These are phyloP conservation scores for Muscicapa striata DNA, from an alignment of 2,797 vertebrate genomes.

Conservation along the genomic window DNA sequence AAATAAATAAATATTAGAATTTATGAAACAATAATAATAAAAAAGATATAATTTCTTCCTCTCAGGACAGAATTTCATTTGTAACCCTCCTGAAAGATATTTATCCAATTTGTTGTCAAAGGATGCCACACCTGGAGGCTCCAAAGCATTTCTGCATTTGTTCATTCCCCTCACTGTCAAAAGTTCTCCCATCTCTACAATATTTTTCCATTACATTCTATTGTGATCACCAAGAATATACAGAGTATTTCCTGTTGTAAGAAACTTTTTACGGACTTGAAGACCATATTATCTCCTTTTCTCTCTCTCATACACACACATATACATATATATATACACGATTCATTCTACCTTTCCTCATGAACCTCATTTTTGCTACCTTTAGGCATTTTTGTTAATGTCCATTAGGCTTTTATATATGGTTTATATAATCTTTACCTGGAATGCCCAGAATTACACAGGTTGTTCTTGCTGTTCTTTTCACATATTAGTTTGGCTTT, in stretches of 20 bases:
- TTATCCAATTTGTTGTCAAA: background rate
- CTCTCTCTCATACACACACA: rapidly evolving
- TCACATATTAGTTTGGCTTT: background rate
- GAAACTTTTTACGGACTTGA: background rate
- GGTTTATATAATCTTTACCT: background rate
- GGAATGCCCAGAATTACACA: background rate
- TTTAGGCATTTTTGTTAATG: background rate
- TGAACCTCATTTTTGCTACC: background rate
- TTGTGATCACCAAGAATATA: background rate
- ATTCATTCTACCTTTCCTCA: background rate
- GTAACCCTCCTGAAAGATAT: background rate
- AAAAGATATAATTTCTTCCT: rapidly evolving
- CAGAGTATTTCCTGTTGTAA: background rate
- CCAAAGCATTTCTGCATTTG: background rate
- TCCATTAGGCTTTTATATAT: background rate
- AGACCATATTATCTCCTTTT: background rate
- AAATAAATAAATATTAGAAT: background rate
- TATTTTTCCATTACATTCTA: background rate
- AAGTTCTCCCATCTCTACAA: background rate
- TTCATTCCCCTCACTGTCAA: background rate
- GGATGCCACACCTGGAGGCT: rapidly evolving
- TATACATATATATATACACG: rapidly evolving
- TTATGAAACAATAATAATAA: background rate
- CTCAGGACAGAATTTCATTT: background rate
- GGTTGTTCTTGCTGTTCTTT: background rate